A percentile compares a stretch with the other conserved stretches of the same genome.
phyloP scores from a whole-genome alignment of 2,113 vertebrate genomes.

The Perca flavescens region DNA sequence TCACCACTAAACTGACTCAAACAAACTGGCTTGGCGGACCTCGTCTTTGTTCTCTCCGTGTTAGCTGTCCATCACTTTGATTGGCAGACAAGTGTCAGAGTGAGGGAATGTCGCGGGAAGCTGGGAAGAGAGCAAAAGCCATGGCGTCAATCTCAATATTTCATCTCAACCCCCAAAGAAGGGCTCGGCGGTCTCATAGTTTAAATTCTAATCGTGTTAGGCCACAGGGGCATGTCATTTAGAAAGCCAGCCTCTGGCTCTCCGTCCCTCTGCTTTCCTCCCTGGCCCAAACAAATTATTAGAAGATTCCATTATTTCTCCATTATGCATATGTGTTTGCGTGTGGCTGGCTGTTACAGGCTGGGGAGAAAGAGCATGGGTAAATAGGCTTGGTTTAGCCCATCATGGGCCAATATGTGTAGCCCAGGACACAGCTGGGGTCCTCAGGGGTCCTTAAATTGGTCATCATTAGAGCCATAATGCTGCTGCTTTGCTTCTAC shows the following conservation, averaged over 20 bases:
- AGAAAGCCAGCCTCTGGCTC: conserved; percentile 73
- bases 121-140: conserved; percentile 73
- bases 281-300: conserved; percentile 83
- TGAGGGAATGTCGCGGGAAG: conserved; percentile 77
- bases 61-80: conserved; percentile 86
- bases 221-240: conserved; percentile 84
- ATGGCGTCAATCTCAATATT: conserved; percentile 83
- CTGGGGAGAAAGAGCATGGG: conserved; percentile 52
- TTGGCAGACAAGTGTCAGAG: conserved; percentile 84
- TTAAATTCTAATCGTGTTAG: conserved; percentile 86
- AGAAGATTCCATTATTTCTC: conserved; percentile 86
- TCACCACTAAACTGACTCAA: conserved; percentile 58
- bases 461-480: conserved; percentile 82
- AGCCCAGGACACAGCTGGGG: conserved; percentile 82
- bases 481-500: conserved; percentile 74
- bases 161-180: conserved; percentile 73
- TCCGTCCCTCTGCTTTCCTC: conserved; percentile 68
- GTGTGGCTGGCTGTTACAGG: conserved; percentile 57
- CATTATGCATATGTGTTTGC: conserved; percentile 86
- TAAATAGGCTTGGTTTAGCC: conserved; percentile 82
- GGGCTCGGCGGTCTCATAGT: conserved; percentile 73
- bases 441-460: conserved; percentile 78
- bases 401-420: conserved; percentile 84
- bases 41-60: conserved; percentile 66
- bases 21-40: conserved; percentile 67